Evolutionary conservation across 2,888 invertebrate species (phyloP), one percentile per base, ranked within the genome.

Genomic region (Dynastes tityus): DNA sequence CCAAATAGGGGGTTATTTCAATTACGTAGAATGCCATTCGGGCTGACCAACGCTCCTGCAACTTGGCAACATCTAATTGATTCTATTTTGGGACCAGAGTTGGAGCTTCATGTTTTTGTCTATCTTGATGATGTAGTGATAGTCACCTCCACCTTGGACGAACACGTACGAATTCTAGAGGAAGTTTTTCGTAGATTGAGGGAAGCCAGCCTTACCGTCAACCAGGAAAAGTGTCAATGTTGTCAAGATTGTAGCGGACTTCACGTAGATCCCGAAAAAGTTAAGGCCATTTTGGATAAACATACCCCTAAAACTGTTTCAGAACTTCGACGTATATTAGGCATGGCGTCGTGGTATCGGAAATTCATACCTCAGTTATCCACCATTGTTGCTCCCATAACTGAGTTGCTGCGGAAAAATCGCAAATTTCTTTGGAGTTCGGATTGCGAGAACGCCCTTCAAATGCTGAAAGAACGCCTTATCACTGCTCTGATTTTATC

Each of bases 11-110:
- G 86, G 0, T 78, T 86, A 1, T 85, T 80, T 64, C 84, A 87
- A 8, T 87, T 87, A 61, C 79, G 58, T 1, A 80, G 83, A 0
- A 81, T 86, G 83, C 85, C 86, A 0, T 85, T 86, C 63, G 86
- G 85, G 0, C 58, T 85, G 1, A 77, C 80, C 9, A 84, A 84
- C 37, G 82, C 84, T 0, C 84, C 85, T 0, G 84, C 85, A 0
- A 85, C 85, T 1, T 86, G 82, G 70, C 85, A 85, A 71, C 77
- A 84, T 0, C 63, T 85, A 6, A 80, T 86, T 0, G 85, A 86
- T 45, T 68, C 65, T 4, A 73, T 86, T 1, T 68, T 86, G 0
- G 84, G 84, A 2, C 78, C 83, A 6, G 82, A 83, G 27, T 68
- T 82, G 11, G 80, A 82, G 65, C 82, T 82, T n/a, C 67, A 55